Conservation (phyloP, 2,797 vertebrate genomes). For the Coranthus polyacanthus region DNA sequence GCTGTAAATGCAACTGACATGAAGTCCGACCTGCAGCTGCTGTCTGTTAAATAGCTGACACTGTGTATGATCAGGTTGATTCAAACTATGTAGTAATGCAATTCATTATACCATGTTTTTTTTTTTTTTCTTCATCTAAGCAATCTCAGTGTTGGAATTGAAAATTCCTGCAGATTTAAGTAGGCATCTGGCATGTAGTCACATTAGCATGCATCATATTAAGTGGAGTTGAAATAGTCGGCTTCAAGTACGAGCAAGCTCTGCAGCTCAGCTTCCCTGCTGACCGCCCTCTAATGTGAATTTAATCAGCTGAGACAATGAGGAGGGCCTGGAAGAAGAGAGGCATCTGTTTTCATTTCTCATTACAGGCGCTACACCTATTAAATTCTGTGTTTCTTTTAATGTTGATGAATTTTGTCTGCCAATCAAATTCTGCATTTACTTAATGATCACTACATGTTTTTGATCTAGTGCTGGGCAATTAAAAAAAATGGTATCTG, state of each 20-base stretch:
- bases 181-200: neutral
- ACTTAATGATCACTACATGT: neutral
- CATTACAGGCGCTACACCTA: neutral
- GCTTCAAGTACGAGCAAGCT: constrained; percentile 6
- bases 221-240: constrained; percentile 16
- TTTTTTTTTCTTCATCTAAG: neutral
- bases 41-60: constrained; percentile 28
- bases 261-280: constrained; percentile 19
- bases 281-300: constrained; percentile 35
- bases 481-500: too few species aligned
- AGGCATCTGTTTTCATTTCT: constrained; percentile 32
- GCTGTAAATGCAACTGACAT: constrained; percentile 44
- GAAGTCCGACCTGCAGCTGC: constrained; percentile 40
- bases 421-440: neutral
- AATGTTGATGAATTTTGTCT: constrained; percentile 9
- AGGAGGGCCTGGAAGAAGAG: constrained; percentile 6
- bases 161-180: constrained; percentile 2
- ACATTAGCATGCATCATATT: constrained; percentile 21
- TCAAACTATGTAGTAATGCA: constrained; percentile 1
- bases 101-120: neutral
- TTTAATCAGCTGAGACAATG: constrained; percentile 32
- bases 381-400: constrained; percentile 10
- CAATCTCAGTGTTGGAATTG: too few species aligned
- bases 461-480: neutral
- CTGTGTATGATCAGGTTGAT: constrained; percentile 13